Percentiles rank a stretch among this genome's conserved stretches.
Evolutionary conservation across 2,797 vertebrate genomes (phyloP).

Genomic region (Hippopotamyrus pictus): DNA sequence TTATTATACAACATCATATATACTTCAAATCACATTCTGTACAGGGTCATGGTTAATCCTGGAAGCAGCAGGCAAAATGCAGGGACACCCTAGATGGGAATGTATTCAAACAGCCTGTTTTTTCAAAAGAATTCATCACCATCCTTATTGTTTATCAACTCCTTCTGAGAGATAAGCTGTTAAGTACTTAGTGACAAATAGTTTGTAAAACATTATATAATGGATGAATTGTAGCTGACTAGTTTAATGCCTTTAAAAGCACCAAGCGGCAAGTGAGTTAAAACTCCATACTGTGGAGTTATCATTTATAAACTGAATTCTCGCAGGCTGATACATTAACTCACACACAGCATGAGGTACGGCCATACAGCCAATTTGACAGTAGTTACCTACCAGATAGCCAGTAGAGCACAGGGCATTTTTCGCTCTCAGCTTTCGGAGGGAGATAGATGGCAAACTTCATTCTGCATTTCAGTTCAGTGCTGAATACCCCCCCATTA

Average conservation of each 20-base stretch:
- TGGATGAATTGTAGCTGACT: background rate
- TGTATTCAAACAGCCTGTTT: background rate
- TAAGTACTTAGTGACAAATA: background rate
- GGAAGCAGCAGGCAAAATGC: background rate
- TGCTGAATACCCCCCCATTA: constrained; percentile 49
- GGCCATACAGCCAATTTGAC: background rate
- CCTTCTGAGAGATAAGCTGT: background rate
- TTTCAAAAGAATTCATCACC: background rate
- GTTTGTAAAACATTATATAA: background rate
- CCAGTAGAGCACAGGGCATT: constrained; percentile 89
- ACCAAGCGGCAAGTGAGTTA: background rate
- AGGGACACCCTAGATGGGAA: background rate
- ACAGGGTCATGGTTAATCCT: background rate
- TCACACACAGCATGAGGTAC: background rate
- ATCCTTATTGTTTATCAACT: background rate
- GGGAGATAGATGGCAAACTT: constrained; percentile 89
- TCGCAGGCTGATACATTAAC: background rate
- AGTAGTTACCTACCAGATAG: constrained; percentile 71
- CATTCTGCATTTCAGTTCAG: constrained; percentile 91
- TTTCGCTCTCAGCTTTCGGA: constrained; percentile 78
- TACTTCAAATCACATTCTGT: background rate
- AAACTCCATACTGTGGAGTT: background rate
- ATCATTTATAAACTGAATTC: background rate
- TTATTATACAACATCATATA: background rate
- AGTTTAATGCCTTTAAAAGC: background rate